These are phyloP conservation scores for Laticauda laticaudata DNA, from an alignment of 2,113 vertebrate species.

Conservation along the genomic window DNA sequence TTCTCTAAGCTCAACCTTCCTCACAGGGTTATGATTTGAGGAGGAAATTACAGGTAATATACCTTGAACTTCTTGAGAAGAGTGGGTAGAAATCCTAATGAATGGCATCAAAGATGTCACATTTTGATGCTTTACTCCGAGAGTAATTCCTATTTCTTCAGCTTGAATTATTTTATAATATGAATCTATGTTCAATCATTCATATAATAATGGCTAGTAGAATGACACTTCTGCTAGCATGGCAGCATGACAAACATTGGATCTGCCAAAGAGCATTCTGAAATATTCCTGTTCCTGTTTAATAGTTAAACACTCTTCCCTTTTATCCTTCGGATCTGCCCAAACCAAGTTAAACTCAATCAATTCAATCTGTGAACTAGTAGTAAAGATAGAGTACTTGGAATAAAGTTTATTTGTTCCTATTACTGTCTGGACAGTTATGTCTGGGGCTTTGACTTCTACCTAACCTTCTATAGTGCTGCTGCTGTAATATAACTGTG, in stretches of 20 bases:
- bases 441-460: not conserved
- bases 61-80: not conserved
- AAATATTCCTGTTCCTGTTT: not conserved
- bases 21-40: not conserved
- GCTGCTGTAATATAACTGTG: not conserved
- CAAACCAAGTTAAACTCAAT: not conserved
- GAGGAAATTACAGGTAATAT: not conserved
- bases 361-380: not conserved
- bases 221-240: too few species aligned
- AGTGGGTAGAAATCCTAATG: not conserved
- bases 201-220: not conserved
- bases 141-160: not conserved
- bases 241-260: not conserved
- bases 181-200: not conserved
- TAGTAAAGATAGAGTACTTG: not conserved
- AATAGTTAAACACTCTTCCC: not conserved
- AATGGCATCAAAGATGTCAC: not conserved
- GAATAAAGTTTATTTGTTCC: conserved; percentile 13
- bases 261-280: not conserved
- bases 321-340: not conserved
- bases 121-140: not conserved
- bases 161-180: not conserved
- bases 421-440: not conserved
- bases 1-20: not conserved
- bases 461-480: not conserved